These are phyloP conservation scores for Shinisaurus crocodilurus DNA, from an alignment of 2,113 vertebrate species.

Conservation along the genomic window DNA sequence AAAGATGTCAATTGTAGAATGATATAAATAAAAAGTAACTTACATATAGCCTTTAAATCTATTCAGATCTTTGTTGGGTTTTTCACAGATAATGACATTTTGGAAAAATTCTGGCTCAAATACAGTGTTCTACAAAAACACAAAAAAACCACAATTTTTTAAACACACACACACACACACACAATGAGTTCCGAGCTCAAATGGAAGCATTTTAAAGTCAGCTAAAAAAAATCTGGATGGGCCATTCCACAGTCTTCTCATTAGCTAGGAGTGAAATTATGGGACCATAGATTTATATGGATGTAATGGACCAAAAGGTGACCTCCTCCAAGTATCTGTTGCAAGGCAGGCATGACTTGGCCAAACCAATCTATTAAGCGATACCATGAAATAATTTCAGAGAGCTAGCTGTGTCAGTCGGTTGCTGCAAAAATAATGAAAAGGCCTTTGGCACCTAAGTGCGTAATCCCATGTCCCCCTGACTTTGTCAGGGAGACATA, in stretches of 20 bases:
- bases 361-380: background rate
- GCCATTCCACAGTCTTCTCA: background rate
- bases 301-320: background rate
- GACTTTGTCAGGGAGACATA: too few relatives aligned
- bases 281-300: background rate
- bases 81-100: constrained; percentile 87
- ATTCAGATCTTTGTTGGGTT: constrained; percentile 89
- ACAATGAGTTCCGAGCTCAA: constrained; percentile 2
- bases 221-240: background rate
- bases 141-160: constrained; percentile 4
- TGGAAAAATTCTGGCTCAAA: constrained; percentile 85
- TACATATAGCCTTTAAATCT: constrained; percentile 91
- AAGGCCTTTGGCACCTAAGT: background rate
- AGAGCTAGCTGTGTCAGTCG: background rate
- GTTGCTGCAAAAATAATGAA: background rate
- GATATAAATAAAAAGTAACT: constrained; percentile 61
- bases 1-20: background rate
- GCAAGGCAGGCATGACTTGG: background rate
- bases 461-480: too few relatives aligned
- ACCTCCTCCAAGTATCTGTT: background rate
- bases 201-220: background rate
- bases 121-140: constrained; percentile 64
- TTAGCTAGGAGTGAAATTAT: background rate
- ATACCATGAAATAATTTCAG: background rate
- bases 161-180: too few relatives aligned